Conservation (phyloP, 1,140 invertebrate species). For the Nebria ingens region DNA sequence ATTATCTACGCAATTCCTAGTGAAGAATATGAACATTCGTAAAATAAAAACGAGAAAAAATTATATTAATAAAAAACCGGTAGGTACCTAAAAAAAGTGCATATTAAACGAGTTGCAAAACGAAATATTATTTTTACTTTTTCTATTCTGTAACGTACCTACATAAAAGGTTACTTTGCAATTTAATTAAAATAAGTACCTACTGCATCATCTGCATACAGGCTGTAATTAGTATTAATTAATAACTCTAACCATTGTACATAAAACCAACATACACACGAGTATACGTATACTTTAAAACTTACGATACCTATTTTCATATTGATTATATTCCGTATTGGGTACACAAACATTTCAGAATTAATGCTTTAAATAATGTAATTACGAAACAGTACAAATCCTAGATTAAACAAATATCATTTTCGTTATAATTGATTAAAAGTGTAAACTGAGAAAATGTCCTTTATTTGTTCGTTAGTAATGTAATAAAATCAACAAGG, state of each 20-base stretch:
- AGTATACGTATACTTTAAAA: no score
- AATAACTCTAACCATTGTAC: background rate
- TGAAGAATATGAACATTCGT: background rate
- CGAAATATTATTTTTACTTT: background rate
- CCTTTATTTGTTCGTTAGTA: no score
- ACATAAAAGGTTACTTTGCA: constrained; percentile 8
- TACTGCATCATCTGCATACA: constrained; percentile 1
- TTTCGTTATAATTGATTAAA: no score
- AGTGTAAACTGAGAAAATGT: no score
- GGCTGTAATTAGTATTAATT: background rate
- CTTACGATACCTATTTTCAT: no score
- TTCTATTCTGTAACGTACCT: background rate
- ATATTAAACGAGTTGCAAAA: constrained; percentile 1
- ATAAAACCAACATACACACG: no score
- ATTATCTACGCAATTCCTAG: background rate
- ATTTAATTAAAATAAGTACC: constrained; percentile 9
- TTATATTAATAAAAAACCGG: no score
- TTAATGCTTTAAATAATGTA: no score
- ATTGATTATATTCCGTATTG: no score
- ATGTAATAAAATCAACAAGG: background rate
- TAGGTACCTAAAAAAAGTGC: background rate
- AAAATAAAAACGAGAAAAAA: background rate
- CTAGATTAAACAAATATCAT: no score
- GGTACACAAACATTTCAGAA: no score
- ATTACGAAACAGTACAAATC: no score